Percentiles rank a stretch among this genome's conserved stretches.
Evolutionary conservation across 2,113 vertebrate genomes (phyloP).

Genomic region (Origma solitaria): DNA sequence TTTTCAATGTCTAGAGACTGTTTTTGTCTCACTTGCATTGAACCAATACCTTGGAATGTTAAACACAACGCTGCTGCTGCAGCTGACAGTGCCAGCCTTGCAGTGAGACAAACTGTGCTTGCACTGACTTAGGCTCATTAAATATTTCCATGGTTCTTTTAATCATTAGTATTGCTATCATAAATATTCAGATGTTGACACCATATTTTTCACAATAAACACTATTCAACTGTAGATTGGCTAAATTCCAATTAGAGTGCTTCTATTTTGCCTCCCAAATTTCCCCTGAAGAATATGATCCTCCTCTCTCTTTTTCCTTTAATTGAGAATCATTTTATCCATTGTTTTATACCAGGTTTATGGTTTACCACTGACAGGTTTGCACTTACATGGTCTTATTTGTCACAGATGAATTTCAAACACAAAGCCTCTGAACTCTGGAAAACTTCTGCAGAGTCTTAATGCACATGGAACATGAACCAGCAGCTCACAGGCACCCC

Average conservation of each 20-base stretch:
- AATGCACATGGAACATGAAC: neutral
- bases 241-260: neutral
- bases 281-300: neutral
- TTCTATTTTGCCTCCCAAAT: neutral
- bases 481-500: neutral
- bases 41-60: neutral
- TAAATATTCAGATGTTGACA: constrained; percentile 13
- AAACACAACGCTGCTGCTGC: neutral
- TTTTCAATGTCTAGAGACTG: neutral
- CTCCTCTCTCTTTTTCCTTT: neutral
- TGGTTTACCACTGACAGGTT: neutral
- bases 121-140: neutral
- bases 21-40: neutral
- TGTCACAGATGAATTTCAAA: neutral
- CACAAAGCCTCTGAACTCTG: neutral
- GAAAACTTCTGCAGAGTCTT: neutral
- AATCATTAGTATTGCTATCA: neutral
- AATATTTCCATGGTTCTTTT: neutral
- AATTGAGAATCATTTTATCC: neutral
- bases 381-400: neutral
- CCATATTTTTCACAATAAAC: neutral
- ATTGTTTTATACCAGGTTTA: neutral
- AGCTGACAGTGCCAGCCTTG: neutral
- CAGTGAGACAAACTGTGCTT: neutral
- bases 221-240: neutral